Base-by-base conservation (phyloP, 2,888 invertebrate species). In the Lasioglossum figueresi region DNA sequence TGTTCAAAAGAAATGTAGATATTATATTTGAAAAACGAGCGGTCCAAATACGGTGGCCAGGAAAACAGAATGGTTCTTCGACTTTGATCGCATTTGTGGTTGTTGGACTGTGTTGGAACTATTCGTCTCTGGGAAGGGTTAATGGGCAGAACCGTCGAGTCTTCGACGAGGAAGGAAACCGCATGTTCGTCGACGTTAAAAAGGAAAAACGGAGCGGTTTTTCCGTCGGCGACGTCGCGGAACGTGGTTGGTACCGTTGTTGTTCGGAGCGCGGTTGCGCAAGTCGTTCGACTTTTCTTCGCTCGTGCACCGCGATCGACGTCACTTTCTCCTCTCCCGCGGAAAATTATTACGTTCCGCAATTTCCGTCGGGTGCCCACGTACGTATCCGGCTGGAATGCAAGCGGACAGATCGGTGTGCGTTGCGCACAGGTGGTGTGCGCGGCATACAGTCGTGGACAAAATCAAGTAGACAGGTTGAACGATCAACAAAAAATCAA, bases 261-360 rank as follows among this genome's bases (percentile, higher is more conserved):
- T n/a, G 63, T 34, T 68, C 45, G 4, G n/a, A 43, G 43, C 72
- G 10, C 52, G 52, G 40, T 77, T 77, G 52, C 70, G 70, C 77
- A 77, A 77, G 37, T 12, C 43, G 79, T 71, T 74, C 84, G 85
- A 84, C 74, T 85, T 81, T 86, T 88, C 89, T 84, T 88, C 80
- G 76, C 78, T 40, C n/a, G 70, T 37, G n/a, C 40, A 40, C 70
- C 68, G 68, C 66, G 27, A 68, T 79, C 77, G 79, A 80, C 88
- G 80, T 87, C 87, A 87, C 89, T 89, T 89, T 89, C 88, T 89
- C 90, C 85, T 82, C 76, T 71, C 87, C 72, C 81, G 84, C 80
- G 85, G 88, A 90, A 90, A 92, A 92, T 91, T 87, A 91, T 93
- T 90, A 81, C 81, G 86, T 92, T 92, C 90, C 86, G 92, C 91